phyloP scores from a whole-genome alignment of 2,888 invertebrate genomes.

The Lycophotia porphyrea region DNA sequence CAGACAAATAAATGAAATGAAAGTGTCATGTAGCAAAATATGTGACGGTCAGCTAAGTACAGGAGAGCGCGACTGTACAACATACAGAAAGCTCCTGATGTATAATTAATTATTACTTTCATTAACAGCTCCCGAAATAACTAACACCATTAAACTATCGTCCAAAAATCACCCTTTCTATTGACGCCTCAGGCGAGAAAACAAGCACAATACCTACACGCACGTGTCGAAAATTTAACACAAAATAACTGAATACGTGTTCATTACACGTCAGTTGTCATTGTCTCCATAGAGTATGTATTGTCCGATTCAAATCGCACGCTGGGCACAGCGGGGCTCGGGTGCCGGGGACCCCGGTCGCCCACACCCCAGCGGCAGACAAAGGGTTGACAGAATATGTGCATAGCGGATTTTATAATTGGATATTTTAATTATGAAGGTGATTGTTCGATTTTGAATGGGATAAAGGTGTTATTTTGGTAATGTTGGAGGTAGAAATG shows the following conservation, averaged over 20 bases:
- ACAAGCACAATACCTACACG: slow-evolving; percentile 66
- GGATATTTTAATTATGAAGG: slow-evolving; percentile 66
- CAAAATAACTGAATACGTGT: slow-evolving; percentile 74
- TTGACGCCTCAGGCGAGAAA: slow-evolving; percentile 76
- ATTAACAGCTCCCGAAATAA: slow-evolving; percentile 25
- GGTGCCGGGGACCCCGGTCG: slow-evolving; percentile 46
- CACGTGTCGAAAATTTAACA: slow-evolving; percentile 77
- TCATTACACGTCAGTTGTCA: slow-evolving; percentile 75
- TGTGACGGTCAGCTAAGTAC: not conserved
- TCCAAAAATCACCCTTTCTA: slow-evolving; percentile 55
- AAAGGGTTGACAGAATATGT: slow-evolving; percentile 65
- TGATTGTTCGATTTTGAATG: slow-evolving; percentile 44
- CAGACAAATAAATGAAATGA: too few relatives aligned
- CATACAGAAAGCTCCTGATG: not conserved
- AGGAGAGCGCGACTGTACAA: not conserved
- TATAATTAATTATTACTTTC: not conserved
- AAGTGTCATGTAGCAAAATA: not conserved
- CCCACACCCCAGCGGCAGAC: slow-evolving; percentile 73
- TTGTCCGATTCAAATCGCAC: slow-evolving; percentile 70
- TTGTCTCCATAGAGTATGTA: slow-evolving; percentile 58
- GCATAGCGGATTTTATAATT: slow-evolving; percentile 64
- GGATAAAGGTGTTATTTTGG: slow-evolving; percentile 23
- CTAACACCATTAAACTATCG: slow-evolving; percentile 32
- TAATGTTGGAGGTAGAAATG: slow-evolving; percentile 20
- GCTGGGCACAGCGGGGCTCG: slow-evolving; percentile 75